A percentile compares a stretch with the other conserved stretches of the same genome.
These are phyloP conservation scores for Volucella zonaria DNA, from an alignment of 2,888 invertebrate genomes.

Conservation along the genomic window DNA sequence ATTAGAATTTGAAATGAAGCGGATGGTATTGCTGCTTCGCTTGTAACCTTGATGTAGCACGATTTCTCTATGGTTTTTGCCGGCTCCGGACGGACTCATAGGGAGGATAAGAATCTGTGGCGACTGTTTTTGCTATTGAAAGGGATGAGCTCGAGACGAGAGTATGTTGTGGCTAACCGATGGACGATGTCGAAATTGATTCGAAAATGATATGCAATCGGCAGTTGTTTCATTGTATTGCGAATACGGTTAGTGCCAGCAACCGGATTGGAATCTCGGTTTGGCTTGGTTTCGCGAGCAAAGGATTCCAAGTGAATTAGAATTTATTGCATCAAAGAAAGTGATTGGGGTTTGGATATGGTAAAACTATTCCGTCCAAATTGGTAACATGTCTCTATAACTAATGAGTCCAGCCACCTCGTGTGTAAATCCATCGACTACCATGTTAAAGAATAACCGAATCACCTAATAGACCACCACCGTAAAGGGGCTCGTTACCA, in stretches of 20 bases:
- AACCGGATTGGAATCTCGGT: conserved; percentile 56
- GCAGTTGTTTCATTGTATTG: conserved; percentile 56
- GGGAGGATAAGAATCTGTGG: background rate
- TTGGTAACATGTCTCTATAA: too few relatives aligned
- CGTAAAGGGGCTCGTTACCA: background rate
- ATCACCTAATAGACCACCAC: background rate
- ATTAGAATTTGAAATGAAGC: conserved; percentile 73
- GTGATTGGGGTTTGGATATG: too few relatives aligned
- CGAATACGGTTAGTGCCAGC: background rate
- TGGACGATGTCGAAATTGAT: conserved; percentile 71
- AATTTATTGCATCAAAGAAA: background rate
- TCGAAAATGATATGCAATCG: conserved; percentile 71
- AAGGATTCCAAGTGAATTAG: conserved; percentile 22
- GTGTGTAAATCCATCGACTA: too few relatives aligned
- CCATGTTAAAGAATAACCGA: too few relatives aligned
- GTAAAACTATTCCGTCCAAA: too few relatives aligned
- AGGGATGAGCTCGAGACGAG: conserved; percentile 7
- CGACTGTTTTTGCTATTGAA: conserved; percentile 18
- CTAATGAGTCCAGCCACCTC: too few relatives aligned
- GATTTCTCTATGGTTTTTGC: background rate
- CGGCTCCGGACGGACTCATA: background rate
- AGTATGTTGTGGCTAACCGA: conserved; percentile 61
- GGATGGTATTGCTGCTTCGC: conserved; percentile 61
- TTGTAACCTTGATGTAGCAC: conserved; percentile 4
- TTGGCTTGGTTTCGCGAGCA: conserved; percentile 20